Evolutionary conservation across 2,797 vertebrate genomes (phyloP).

Genomic region (Chelon auratus): DNA sequence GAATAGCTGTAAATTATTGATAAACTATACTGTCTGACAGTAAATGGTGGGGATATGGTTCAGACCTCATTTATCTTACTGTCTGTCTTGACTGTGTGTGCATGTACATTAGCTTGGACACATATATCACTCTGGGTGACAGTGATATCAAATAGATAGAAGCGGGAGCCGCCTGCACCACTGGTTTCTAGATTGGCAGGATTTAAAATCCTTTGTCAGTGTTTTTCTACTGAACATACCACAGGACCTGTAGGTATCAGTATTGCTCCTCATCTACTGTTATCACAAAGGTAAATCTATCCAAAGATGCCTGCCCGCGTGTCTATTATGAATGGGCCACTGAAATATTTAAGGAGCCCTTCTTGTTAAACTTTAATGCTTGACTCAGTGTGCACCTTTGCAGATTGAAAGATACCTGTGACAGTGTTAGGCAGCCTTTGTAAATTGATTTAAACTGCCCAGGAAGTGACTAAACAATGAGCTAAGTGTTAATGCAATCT

Average conservation of each 20-base stretch:
- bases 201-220: constrained; percentile 33
- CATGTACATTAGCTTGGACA: constrained; percentile 17
- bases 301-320: constrained; percentile 47
- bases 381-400: constrained; percentile 44
- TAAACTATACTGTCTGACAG: constrained; percentile 26
- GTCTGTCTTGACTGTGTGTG: constrained; percentile 24
- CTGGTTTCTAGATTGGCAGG: constrained; percentile 31
- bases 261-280: constrained; percentile 23
- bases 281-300: constrained; percentile 58
- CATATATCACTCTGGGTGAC: constrained; percentile 41
- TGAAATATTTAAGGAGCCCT: constrained; percentile 73
- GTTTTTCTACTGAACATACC: constrained; percentile 12
- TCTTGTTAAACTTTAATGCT: constrained; percentile 71
- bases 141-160: constrained; percentile 37
- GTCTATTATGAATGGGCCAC: constrained; percentile 62
- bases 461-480: constrained; percentile 24
- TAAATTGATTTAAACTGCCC: constrained; percentile 20
- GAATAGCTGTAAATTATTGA: constrained; percentile 54
- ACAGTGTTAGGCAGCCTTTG: constrained; percentile 23
- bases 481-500: background rate
- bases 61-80: constrained; percentile 34
- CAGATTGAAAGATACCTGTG: constrained; percentile 37
- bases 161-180: constrained; percentile 2
- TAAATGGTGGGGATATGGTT: constrained; percentile 25
- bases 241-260: constrained; percentile 17